These are phyloP conservation scores for Sinotaia quadrata DNA, from an alignment of 2,888 invertebrate genomes.

Conservation along the genomic window DNA sequence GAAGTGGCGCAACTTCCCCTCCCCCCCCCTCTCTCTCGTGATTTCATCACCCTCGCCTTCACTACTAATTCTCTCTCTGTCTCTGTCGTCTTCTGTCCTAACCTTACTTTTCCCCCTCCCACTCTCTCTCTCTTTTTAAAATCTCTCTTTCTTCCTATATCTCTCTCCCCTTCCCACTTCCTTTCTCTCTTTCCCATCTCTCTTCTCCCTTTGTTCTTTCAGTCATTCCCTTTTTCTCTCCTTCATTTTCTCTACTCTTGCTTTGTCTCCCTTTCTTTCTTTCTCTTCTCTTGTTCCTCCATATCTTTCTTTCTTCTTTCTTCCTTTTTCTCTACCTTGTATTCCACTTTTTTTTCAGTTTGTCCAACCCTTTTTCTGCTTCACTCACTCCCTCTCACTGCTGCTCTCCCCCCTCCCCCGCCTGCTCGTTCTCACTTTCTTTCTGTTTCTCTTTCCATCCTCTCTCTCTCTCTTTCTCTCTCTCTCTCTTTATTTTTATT, in stretches of 20 bases:
- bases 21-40: too few species aligned
- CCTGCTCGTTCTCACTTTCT: too few species aligned
- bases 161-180: too few species aligned
- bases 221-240: background rate
- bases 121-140: background rate
- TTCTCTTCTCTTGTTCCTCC: background rate
- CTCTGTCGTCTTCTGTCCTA: background rate
- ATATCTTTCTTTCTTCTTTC: background rate
- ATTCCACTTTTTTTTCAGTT: background rate
- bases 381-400: background rate
- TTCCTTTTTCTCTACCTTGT: background rate
- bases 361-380: background rate
- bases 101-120: background rate
- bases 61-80: background rate
- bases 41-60: background rate
- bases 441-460: too few species aligned
- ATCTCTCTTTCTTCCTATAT: background rate
- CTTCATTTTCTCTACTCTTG: background rate
- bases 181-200: too few species aligned
- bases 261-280: background rate
- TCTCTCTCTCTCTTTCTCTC: background rate
- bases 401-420: constrained; percentile 1
- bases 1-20: too few species aligned
- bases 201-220: too few species aligned
- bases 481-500: constrained; percentile 1